A percentile compares a stretch with the other conserved stretches of the same genome.
Conservation (phyloP, 1,140 invertebrate genomes). For the Dysdera silvatica region DNA sequence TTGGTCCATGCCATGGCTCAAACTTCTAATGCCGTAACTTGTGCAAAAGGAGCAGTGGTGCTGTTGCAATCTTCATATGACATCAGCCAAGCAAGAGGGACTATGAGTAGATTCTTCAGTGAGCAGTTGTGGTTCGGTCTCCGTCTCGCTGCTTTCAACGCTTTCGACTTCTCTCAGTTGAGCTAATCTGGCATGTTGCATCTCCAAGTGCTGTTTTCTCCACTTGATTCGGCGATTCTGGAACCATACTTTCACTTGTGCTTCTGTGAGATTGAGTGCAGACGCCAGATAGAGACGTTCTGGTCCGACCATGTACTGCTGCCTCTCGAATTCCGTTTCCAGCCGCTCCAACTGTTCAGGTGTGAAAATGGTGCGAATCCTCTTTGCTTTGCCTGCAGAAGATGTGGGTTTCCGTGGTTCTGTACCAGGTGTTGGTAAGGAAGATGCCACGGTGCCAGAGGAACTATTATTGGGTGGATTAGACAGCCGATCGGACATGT, state of each 20-base stretch:
- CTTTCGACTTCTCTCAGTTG: constrained; percentile 60
- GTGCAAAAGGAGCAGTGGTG: no score
- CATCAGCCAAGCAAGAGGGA: no score
- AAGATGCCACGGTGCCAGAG: no score
- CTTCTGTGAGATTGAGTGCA: constrained; percentile 78
- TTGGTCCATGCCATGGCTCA: no score
- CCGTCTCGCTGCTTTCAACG: neutral
- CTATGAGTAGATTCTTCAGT: no score
- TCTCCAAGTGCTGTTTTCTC: constrained; percentile 84
- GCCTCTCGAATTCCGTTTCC: constrained; percentile 82
- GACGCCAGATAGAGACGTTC: constrained; percentile 82
- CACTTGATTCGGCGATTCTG: constrained; percentile 90
- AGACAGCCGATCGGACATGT: no score
- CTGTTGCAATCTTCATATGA: no score
- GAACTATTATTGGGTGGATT: no score
- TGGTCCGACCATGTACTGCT: constrained; percentile 90
- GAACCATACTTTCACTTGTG: constrained; percentile 96
- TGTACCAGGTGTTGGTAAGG: no score
- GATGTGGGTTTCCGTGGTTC: no score
- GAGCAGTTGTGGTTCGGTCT: no score
- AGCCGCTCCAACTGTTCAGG: constrained; percentile 82
- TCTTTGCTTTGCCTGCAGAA: constrained; percentile 53
- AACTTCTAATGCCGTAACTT: no score
- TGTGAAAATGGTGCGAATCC: constrained; percentile 89
- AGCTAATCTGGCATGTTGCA: constrained; percentile 72